These are phyloP conservation scores for Actinia equina DNA, from an alignment of 64 coral and sea anemone genomes.

Conservation along the genomic window DNA sequence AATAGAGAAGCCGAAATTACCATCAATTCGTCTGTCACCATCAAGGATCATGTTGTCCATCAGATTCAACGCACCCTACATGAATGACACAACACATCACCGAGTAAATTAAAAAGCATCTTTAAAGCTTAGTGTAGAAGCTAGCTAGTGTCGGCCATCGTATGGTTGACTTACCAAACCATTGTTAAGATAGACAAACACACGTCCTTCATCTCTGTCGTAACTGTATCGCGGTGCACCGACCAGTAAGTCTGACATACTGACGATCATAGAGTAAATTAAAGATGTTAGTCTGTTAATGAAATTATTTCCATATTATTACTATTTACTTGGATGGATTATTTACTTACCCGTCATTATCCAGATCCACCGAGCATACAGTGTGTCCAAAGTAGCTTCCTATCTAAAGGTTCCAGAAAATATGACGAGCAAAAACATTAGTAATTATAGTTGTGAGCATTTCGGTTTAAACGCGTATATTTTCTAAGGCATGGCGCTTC, in stretches of 20 bases:
- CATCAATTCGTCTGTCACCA: constrained; percentile 33
- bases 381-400: constrained; percentile 3
- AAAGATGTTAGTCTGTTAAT: background rate
- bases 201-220: constrained; percentile 59
- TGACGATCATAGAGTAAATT: background rate
- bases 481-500: too few species aligned
- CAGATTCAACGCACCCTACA: constrained; percentile 47
- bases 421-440: background rate
- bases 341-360: constrained; percentile 18
- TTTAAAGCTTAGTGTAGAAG: too few species aligned
- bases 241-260: constrained; percentile 73
- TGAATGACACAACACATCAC: background rate
- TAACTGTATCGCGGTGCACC: constrained; percentile 64
- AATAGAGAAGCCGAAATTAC: constrained; percentile 61
- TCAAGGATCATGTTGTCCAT: constrained; percentile 47
- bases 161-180: constrained; percentile 29
- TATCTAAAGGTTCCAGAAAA: background rate
- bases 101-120: background rate
- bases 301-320: background rate
- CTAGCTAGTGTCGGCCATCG: background rate
- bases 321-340: background rate
- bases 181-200: constrained; percentile 68
- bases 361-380: constrained; percentile 8
- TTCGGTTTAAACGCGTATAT: too few species aligned
- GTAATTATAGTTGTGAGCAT: too few species aligned